Evolutionary conservation across 2,113 vertebrate genomes (phyloP).

Genomic region (Blennius ocellaris): DNA sequence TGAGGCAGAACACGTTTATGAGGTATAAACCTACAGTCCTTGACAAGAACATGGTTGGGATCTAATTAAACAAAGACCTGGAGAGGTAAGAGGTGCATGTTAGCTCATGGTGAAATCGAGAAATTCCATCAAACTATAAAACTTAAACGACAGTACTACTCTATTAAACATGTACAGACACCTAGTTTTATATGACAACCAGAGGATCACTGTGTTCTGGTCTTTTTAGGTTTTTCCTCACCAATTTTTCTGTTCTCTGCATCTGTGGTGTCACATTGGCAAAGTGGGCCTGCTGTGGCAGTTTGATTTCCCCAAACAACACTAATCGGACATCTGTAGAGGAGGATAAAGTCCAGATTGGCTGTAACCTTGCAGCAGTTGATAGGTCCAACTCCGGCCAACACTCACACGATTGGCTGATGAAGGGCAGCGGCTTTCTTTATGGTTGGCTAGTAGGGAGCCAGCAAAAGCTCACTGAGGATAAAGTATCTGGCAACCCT

Average conservation of each 20-base stretch:
- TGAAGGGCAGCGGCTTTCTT: constrained; percentile 62
- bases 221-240: constrained; percentile 37
- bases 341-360: constrained; percentile 79
- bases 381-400: constrained; percentile 70
- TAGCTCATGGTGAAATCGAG: neutral
- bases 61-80: constrained; percentile 45
- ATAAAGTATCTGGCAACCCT: constrained; percentile 70
- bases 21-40: constrained; percentile 45
- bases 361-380: constrained; percentile 62
- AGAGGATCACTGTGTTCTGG: constrained; percentile 22
- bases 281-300: constrained; percentile 57
- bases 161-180: constrained; percentile 2
- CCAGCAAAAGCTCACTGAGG: constrained; percentile 66
- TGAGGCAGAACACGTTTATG: constrained; percentile 35
- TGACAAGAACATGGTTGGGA: constrained; percentile 42
- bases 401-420: constrained; percentile 65
- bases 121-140: neutral
- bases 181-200: constrained; percentile 6
- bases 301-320: constrained; percentile 77
- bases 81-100: neutral
- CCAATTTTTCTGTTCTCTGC: constrained; percentile 51
- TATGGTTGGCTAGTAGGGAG: constrained; percentile 63
- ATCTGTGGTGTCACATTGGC: constrained; percentile 52
- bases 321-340: constrained; percentile 82
- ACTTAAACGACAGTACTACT: neutral